Conservation (phyloP, 2,113 vertebrate genomes). For the Anhinga rufa region DNA sequence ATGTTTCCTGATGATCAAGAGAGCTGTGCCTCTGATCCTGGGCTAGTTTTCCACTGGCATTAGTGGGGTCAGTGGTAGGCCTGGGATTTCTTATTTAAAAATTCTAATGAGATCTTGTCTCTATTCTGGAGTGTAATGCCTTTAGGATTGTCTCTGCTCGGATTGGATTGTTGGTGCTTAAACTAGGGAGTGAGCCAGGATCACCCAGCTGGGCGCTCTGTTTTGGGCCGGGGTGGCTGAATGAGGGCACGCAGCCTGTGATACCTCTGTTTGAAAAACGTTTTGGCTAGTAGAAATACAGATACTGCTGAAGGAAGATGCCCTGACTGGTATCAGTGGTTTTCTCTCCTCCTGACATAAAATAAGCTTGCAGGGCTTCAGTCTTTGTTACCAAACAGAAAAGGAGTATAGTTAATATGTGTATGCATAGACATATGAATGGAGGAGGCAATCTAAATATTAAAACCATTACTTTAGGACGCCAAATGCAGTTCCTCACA, state of each 20-base stretch:
- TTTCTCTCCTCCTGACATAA: not conserved
- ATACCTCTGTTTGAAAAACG: rapidly evolving
- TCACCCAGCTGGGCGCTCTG: not conserved
- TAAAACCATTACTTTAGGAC: not conserved
- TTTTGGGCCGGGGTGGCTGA: not conserved
- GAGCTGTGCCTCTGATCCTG: rapidly evolving
- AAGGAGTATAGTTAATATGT: not conserved
- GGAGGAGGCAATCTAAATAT: not conserved
- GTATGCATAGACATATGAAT: not conserved
- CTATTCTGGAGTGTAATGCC: not conserved
- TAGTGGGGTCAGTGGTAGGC: not conserved
- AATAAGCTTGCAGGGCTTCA: not conserved
- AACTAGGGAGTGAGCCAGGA: not conserved
- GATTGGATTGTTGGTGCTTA: not conserved
- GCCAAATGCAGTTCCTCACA: not conserved
- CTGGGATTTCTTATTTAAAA: not conserved
- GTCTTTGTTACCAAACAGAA: not conserved
- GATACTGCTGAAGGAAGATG: not conserved
- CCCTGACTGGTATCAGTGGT: rapidly evolving
- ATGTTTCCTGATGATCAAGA: not conserved
- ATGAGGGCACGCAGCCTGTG: not conserved
- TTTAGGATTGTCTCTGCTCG: not conserved
- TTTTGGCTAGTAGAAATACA: not conserved
- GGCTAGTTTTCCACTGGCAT: not conserved
- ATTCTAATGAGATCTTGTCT: not conserved